These are phyloP conservation scores for Hyposmocoma kahamanoa DNA, from an alignment of 1,140 invertebrate species.

Conservation along the genomic window DNA sequence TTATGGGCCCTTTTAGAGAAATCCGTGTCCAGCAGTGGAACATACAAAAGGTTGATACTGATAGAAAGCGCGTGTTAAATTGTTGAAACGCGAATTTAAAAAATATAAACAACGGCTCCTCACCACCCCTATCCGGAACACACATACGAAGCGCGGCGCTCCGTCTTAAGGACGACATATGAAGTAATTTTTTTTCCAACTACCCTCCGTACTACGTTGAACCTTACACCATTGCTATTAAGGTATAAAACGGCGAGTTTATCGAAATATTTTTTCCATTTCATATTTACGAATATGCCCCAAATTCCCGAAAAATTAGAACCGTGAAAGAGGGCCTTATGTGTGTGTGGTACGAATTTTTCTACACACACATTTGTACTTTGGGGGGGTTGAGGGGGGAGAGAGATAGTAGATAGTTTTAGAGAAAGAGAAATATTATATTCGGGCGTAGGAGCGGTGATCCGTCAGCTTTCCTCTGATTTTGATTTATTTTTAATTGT, in stretches of 20 bases:
- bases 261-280: constrained; percentile 73
- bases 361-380: constrained; percentile 34
- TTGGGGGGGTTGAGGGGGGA: constrained; percentile 22
- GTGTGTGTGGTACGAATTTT: constrained; percentile 41
- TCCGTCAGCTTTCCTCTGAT: constrained; percentile 41
- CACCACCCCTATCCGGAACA: constrained; percentile 38
- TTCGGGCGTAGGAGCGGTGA: constrained; percentile 13
- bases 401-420: constrained; percentile 65
- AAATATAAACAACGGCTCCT: constrained; percentile 29
- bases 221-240: constrained; percentile 26
- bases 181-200: constrained; percentile 72
- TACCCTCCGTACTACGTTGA: constrained; percentile 23
- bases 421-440: constrained; percentile 42
- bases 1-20: neutral
- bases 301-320: constrained; percentile 74
- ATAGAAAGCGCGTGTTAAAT: neutral
- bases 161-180: constrained; percentile 74
- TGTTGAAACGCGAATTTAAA: constrained; percentile 6
- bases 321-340: constrained; percentile 60
- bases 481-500: constrained; percentile 43
- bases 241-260: constrained; percentile 28
- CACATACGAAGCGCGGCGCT: constrained; percentile 68
- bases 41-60: neutral
- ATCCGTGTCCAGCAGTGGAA: neutral
- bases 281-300: constrained; percentile 74